Conservation (phyloP, 30 jellyfish, hydroid and myxozoan species). For the Cassiopea andromeda region DNA sequence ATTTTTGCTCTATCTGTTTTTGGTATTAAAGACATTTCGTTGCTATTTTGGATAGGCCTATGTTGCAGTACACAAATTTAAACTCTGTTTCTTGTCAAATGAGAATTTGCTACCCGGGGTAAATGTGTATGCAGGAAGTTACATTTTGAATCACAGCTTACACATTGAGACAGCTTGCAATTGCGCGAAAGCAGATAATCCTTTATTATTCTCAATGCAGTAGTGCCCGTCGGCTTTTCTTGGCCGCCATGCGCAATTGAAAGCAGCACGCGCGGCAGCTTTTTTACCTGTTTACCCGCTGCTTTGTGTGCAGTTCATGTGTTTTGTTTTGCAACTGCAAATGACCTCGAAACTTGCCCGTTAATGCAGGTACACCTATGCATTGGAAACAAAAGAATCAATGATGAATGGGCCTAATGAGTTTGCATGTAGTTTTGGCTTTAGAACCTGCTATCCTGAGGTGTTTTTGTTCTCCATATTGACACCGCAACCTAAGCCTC, state of each 20-base stretch:
- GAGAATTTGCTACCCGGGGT: not conserved
- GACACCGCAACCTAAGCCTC: conserved; percentile 3
- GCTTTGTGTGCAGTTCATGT: conserved; percentile 9
- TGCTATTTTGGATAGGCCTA: too few species aligned
- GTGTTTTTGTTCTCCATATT: conserved; percentile 6
- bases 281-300: conserved; percentile 18
- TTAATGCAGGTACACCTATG: conserved; percentile 15
- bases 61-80: too few species aligned
- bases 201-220: not conserved
- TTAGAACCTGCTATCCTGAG: conserved; percentile 40
- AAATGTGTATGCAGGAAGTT: not conserved
- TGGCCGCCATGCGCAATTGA: conserved; percentile 14
- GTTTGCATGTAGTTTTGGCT: conserved; percentile 35
- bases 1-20: too few species aligned
- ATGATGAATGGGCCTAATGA: conserved; percentile 33
- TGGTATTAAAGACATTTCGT: too few species aligned
- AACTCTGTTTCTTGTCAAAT: too few species aligned
- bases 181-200: not conserved
- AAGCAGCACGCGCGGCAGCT: conserved; percentile 45
- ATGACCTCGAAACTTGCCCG: conserved; percentile 40
- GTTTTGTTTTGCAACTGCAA: conserved; percentile 31
- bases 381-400: conserved; percentile 39
- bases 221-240: not conserved
- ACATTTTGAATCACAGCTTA: not conserved
- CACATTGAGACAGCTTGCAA: not conserved